A percentile compares a stretch with the other conserved stretches of the same genome.
Evolutionary conservation across 92 coral and sea anemone genomes (phyloP).

Genomic region (Actinostola sp.): DNA sequence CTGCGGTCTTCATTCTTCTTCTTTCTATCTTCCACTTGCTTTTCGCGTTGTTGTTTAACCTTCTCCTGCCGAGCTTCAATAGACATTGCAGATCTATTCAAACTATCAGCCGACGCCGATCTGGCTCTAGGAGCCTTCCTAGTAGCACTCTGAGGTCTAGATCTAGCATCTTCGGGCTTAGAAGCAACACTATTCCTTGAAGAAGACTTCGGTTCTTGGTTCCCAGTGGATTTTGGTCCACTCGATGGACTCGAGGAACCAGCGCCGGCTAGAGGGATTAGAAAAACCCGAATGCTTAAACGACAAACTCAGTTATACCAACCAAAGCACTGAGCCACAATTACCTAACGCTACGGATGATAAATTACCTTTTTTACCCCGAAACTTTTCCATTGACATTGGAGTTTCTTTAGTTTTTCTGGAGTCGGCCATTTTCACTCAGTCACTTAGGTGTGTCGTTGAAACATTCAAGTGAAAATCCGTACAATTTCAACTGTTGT

Average conservation of each 20-base stretch:
- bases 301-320: background rate
- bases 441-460: constrained; percentile 86
- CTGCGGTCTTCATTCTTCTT: constrained; percentile 88
- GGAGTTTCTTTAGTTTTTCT: constrained; percentile 64
- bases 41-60: constrained; percentile 81
- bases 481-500: constrained; percentile 19
- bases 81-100: constrained; percentile 48
- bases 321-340: background rate
- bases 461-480: constrained; percentile 24
- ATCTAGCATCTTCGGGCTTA: constrained; percentile 29
- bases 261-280: constrained; percentile 46
- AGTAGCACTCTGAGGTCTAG: constrained; percentile 64
- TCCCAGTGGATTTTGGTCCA: constrained; percentile 24
- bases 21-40: constrained; percentile 87
- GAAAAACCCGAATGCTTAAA: constrained; percentile 16
- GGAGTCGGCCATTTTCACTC: constrained; percentile 75
- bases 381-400: constrained; percentile 69
- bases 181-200: constrained; percentile 29
- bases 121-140: constrained; percentile 47
- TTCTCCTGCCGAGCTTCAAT: constrained; percentile 70
- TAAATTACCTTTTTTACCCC: constrained; percentile 78
- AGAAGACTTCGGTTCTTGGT: constrained; percentile 29
- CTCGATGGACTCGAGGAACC: constrained; percentile 36
- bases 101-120: constrained; percentile 67
- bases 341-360: background rate